phyloP scores from a whole-genome alignment of 2,797 vertebrate genomes.

The Rhynchonycteris naso region DNA sequence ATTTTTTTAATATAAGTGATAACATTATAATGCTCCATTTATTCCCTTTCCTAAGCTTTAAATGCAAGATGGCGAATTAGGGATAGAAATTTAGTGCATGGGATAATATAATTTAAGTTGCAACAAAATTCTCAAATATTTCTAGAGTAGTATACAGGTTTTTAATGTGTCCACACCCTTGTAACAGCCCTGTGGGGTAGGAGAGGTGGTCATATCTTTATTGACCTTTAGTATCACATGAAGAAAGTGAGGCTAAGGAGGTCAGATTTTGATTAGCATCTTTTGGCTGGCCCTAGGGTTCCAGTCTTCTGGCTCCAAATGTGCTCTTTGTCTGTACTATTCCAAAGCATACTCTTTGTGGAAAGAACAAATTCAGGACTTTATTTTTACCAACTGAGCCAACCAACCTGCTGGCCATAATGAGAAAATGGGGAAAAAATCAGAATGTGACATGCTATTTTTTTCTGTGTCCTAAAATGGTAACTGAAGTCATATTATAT shows the following conservation, averaged over 20 bases:
- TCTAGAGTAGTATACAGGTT: background rate
- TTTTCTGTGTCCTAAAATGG: conserved; percentile 6
- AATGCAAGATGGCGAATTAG: background rate
- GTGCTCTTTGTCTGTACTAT: background rate
- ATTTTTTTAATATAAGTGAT: conserved; percentile 37
- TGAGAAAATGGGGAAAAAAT: background rate
- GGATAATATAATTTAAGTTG: background rate
- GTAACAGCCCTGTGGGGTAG: background rate
- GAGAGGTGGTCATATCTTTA: background rate
- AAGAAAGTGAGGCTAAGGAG: conserved; percentile 14
- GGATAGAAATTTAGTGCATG: conserved; percentile 14
- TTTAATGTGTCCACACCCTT: background rate
- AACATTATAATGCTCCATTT: background rate
- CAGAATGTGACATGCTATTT: conserved; percentile 10
- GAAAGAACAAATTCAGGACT: conserved; percentile 15
- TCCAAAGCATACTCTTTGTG: conserved; percentile 36
- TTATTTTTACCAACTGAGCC: background rate
- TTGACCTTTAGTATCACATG: background rate
- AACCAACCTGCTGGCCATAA: background rate
- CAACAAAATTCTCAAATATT: conserved; percentile 6
- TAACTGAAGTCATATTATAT: background rate
- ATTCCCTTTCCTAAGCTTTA: background rate
- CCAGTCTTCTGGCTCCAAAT: background rate
- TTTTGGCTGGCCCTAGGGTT: background rate
- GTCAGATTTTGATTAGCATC: conserved; percentile 27